Evolutionary conservation across 2,797 vertebrate species (phyloP), one percentile per base, ranked within the genome.

Genomic region (Crotalus adamanteus): DNA sequence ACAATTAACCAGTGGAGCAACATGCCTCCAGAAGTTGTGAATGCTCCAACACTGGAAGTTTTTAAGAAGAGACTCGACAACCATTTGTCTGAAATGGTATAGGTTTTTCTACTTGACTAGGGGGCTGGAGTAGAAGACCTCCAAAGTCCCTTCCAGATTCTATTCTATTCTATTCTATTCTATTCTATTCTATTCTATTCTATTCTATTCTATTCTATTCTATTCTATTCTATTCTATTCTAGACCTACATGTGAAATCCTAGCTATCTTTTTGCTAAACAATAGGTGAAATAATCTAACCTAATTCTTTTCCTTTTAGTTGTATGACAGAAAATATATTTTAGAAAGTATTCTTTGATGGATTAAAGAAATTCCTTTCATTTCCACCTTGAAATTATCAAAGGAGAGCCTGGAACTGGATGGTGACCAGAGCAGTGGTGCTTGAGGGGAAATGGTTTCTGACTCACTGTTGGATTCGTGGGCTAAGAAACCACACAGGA

Each of bases 401-500:
- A 87, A 56, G 55, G 55, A 86, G 86, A 55, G 1, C 63, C 60
- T 86, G 26, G 31, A 63, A 16, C 55, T 94, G 90, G 87, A 89
- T 61, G 31, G 42, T 86, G 22, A 69, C 90, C 92, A 92, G 87
- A 87, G 6, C 4, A 60, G 61, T 92, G 60, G 73, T 94, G 8
- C 87, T 94, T 94, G 61, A 92, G 92, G 87, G 78, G 78, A 91
- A 42, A 57, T 31, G 90, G 90, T 92, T 94, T 94, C 73, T 94
- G 90, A 94, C 87, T 94, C 90, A 94, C 6, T 89, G 90, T 83
- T 89, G 91, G 78, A 59, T 59, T 86, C 78, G 59, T 86, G 55
- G 57, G 61, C 42, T 91, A 55, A 28, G 73, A 86, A 94, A 89
- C 90, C 90, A 87, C 93, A 92, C 78, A 94, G 61, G 87, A 89